phyloP scores from a whole-genome alignment of 2,888 invertebrate genomes.

The Rotaria socialis region DNA sequence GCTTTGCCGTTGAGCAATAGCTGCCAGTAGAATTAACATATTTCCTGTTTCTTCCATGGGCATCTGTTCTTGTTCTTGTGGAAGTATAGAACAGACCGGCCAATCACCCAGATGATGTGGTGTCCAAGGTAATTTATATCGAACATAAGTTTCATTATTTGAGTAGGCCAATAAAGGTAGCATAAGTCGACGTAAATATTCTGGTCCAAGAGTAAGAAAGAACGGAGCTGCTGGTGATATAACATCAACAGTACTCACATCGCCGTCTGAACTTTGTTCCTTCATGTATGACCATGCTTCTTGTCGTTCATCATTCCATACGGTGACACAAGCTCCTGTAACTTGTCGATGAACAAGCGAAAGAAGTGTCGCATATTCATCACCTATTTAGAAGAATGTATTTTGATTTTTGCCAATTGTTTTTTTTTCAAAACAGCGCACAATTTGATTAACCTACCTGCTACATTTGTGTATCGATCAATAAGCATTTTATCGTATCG shows the following conservation, averaged over 20 bases:
- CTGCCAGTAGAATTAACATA: neutral
- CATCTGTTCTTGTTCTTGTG: constrained; percentile 7
- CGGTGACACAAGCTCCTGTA: neutral
- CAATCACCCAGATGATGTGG: neutral
- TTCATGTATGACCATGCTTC: neutral
- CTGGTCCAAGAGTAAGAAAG: neutral
- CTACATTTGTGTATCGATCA: neutral
- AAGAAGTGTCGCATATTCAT: neutral
- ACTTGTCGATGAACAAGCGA: neutral
- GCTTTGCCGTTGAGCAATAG: neutral
- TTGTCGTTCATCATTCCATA: constrained; percentile 12
- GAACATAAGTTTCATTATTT: neutral
- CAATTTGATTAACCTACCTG: neutral
- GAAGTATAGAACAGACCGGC: neutral
- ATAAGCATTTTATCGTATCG: neutral
- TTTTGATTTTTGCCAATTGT: neutral
- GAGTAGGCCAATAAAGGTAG: neutral
- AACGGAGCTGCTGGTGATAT: neutral
- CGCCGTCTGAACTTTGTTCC: neutral
- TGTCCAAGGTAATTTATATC: neutral
- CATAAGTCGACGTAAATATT: neutral
- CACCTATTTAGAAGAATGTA: neutral
- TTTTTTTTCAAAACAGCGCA: too few relatives aligned
- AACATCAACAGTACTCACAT: constrained; percentile 22
- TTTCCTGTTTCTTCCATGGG: neutral